Conservation (phyloP, 2,113 vertebrate species). For the Axis porcinus region DNA sequence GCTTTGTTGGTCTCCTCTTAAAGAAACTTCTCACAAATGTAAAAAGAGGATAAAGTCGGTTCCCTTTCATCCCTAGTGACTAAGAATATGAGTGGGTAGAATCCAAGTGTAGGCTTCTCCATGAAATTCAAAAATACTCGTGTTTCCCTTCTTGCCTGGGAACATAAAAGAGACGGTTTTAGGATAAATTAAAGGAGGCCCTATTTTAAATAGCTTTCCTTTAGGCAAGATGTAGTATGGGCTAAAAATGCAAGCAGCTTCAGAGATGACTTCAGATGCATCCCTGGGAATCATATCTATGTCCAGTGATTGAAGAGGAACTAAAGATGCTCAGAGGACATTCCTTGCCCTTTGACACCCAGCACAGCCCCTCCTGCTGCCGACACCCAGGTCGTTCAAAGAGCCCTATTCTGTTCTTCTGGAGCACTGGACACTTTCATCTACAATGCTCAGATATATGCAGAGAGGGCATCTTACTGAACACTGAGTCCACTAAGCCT, state of each 20-base stretch:
- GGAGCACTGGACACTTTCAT: fast-evolving
- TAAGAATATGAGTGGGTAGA: neutral
- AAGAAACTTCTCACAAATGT: neutral
- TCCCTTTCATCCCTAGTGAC: neutral
- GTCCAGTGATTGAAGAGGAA: neutral
- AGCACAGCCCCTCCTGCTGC: neutral
- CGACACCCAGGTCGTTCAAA: neutral
- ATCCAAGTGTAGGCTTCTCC: neutral
- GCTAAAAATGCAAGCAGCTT: neutral
- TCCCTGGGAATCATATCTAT: neutral
- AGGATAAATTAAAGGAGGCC: neutral
- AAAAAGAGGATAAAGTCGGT: neutral
- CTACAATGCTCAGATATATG: fast-evolving
- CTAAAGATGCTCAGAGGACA: neutral
- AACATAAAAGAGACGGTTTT: neutral
- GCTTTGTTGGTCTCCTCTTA: neutral
- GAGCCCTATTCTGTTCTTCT: neutral
- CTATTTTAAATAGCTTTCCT: slow-evolving; percentile 39
- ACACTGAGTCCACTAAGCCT: neutral
- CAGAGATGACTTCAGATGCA: neutral
- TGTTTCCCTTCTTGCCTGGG: neutral
- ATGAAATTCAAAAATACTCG: slow-evolving; percentile 34
- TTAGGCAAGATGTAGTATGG: neutral
- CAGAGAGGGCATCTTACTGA: no score
- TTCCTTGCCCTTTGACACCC: neutral